These are phyloP conservation scores for Drosophila imparisetae DNA, from an alignment of 2,888 invertebrate species.

Conservation along the genomic window DNA sequence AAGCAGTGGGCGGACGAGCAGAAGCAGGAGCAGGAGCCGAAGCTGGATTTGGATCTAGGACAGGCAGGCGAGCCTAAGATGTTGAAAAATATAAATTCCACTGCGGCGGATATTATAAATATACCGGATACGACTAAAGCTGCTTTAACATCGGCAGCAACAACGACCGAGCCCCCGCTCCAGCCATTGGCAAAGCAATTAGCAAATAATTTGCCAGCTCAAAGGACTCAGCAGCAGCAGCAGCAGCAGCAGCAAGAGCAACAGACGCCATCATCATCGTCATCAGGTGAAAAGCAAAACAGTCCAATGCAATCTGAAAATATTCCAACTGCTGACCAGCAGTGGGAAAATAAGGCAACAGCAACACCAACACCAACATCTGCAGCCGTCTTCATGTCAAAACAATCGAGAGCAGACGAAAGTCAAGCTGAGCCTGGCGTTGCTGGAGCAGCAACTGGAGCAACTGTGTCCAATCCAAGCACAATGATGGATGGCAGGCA, in stretches of 20 bases:
- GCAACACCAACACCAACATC: constrained; percentile 37
- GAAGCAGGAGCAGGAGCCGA: constrained; percentile 10
- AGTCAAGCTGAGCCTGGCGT: constrained; percentile 14
- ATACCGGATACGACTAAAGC: constrained; percentile 59
- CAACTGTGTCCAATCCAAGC: constrained; percentile 46
- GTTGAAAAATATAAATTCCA: constrained; percentile 73
- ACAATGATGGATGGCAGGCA: constrained; percentile 78
- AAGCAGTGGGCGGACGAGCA: constrained; percentile 17
- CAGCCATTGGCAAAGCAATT: constrained; percentile 63
- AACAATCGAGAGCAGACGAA: constrained; percentile 58
- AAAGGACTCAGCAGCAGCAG: constrained; percentile 41
- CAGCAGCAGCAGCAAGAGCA: constrained; percentile 19
- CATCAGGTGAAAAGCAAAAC: constrained; percentile 70
- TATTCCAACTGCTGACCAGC: constrained; percentile 63
- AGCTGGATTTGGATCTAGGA: constrained; percentile 17
- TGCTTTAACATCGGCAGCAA: constrained; percentile 24
- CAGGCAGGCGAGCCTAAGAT: constrained; percentile 57
- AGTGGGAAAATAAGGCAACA: constrained; percentile 34
- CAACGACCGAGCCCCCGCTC: constrained; percentile 22
- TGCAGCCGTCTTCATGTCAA: constrained; percentile 61
- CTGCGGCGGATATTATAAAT: constrained; percentile 77
- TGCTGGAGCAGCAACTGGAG: constrained; percentile 4
- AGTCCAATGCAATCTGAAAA: constrained; percentile 37
- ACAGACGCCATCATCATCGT: constrained; percentile 34
- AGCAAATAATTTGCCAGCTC: constrained; percentile 73